Evolutionary conservation across 2,113 vertebrate genomes (phyloP).

Genomic region (Antechinus flavipes): DNA sequence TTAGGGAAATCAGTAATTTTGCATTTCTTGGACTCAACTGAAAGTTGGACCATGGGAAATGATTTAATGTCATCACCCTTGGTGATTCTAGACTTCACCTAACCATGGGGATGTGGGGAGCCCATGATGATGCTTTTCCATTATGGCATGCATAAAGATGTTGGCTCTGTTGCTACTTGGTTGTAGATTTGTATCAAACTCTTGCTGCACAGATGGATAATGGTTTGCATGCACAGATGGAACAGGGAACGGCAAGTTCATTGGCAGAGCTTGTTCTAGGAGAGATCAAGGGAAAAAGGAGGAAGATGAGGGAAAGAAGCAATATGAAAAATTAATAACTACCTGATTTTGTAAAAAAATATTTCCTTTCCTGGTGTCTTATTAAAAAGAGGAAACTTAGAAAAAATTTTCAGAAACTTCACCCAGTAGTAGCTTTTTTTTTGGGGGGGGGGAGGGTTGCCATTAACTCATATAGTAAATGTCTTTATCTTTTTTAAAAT

Average conservation of each 20-base stretch:
- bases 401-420: slow-evolving; percentile 10
- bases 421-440: slow-evolving; percentile 10
- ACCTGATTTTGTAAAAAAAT: slow-evolving; percentile 37
- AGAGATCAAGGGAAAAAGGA: slow-evolving; percentile 42
- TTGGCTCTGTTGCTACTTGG: slow-evolving; percentile 46
- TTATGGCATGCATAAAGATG: not conserved
- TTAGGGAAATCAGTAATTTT: slow-evolving; percentile 32
- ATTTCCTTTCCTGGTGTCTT: not conserved
- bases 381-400: not conserved
- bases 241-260: slow-evolving; percentile 61
- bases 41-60: slow-evolving; percentile 7
- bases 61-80: not conserved
- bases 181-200: slow-evolving; percentile 59
- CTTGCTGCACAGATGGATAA: slow-evolving; percentile 68
- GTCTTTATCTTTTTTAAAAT: slow-evolving; percentile 29
- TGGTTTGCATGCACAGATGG: slow-evolving; percentile 73
- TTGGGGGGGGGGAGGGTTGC: not conserved
- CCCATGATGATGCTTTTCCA: slow-evolving; percentile 5
- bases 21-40: slow-evolving; percentile 17
- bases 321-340: not conserved
- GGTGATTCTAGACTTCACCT: not conserved
- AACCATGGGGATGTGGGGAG: slow-evolving; percentile 4
- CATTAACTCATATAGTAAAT: slow-evolving; percentile 29
- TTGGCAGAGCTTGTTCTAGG: slow-evolving; percentile 56
- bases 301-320: slow-evolving; percentile 9